phyloP scores from a whole-genome alignment of 2,113 vertebrate species.

The Phaetusa simplex region DNA sequence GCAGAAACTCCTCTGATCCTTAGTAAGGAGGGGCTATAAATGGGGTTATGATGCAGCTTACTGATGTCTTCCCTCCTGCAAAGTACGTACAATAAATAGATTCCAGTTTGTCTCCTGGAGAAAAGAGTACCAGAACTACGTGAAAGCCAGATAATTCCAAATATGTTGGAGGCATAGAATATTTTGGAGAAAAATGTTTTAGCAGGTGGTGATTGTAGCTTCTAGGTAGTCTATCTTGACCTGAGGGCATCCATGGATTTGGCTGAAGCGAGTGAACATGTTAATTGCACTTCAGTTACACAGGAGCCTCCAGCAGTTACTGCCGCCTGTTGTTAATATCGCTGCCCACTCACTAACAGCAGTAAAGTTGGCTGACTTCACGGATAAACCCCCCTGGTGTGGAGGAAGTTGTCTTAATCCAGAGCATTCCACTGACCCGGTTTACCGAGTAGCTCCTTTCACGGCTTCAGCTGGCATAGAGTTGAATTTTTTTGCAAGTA shows the following conservation, averaged over 20 bases:
- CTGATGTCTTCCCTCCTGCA: background rate
- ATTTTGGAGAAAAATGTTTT: background rate
- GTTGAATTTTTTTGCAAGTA: background rate
- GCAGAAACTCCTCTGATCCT: background rate
- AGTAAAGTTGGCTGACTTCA: background rate
- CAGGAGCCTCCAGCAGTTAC: background rate
- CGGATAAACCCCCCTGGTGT: background rate
- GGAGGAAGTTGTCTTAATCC: background rate
- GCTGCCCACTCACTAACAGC: background rate
- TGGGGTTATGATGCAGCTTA: no score
- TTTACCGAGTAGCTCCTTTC: rapidly evolving
- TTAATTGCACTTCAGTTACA: background rate
- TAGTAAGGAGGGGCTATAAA: no score
- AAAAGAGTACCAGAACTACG: background rate
- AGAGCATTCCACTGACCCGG: background rate
- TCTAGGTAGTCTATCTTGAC: background rate
- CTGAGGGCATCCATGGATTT: background rate
- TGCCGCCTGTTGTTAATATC: rapidly evolving
- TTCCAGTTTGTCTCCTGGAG: background rate
- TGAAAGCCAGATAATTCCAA: background rate
- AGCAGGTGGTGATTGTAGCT: background rate
- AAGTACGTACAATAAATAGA: rapidly evolving
- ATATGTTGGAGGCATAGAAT: background rate
- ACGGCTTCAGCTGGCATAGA: background rate
- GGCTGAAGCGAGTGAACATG: background rate